Evolutionary conservation across 2,113 vertebrate genomes (phyloP).

Genomic region (Carassius auratus): DNA sequence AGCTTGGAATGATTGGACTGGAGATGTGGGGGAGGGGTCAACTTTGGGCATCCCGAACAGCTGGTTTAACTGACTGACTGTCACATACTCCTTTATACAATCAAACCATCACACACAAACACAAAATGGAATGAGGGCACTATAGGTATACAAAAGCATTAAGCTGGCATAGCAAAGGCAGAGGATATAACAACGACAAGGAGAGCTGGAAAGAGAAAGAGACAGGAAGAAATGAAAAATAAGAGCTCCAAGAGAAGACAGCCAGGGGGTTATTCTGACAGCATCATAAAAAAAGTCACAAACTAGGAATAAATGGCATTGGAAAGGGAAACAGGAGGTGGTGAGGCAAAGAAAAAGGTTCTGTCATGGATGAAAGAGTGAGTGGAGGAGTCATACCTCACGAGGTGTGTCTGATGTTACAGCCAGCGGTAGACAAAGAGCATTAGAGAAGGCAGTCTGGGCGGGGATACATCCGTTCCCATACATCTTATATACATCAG

Average conservation of each 20-base stretch:
- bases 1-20: constrained; percentile 71
- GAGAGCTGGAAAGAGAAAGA: constrained; percentile 83
- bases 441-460: constrained; percentile 68
- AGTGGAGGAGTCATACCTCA: constrained; percentile 70
- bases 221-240: constrained; percentile 63
- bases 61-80: constrained; percentile 86
- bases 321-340: constrained; percentile 1
- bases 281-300: constrained; percentile 13
- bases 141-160: constrained; percentile 39
- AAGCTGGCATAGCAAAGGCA: constrained; percentile 13
- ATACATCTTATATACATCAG: constrained; percentile 89
- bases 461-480: constrained; percentile 67
- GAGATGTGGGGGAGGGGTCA: constrained; percentile 65
- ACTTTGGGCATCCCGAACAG: constrained; percentile 78
- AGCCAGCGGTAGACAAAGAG: constrained; percentile 68
- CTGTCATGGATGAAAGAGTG: constrained; percentile 28
- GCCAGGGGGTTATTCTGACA: constrained; percentile 7
- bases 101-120: constrained; percentile 5
- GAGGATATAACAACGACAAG: constrained; percentile 59
- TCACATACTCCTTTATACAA: constrained; percentile 83
- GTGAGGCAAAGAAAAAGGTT: constrained; percentile 7
- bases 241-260: neutral
- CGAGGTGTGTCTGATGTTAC: constrained; percentile 67
- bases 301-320: constrained; percentile 14
- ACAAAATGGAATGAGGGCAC: constrained; percentile 33